Base-by-base conservation (phyloP, 2,888 invertebrate genomes). In the Cheilosia grossa region DNA sequence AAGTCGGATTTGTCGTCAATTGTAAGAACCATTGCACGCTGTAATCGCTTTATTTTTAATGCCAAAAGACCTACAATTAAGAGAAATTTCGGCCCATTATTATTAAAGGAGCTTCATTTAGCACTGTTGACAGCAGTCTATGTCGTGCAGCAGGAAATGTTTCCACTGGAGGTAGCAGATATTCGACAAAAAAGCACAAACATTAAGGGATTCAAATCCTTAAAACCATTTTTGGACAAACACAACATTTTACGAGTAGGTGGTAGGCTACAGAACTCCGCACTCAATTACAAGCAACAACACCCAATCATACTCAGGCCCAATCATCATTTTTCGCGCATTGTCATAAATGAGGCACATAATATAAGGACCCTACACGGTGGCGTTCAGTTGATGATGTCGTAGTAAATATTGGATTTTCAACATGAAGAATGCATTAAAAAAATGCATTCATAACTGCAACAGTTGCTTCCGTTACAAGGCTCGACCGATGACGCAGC, bases 401-500 rank as follows among this genome's bases (percentile, higher is more conserved):
- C 66, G n/a, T 42, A 17, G n/a, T 2, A 49, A 33, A 30, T 63
- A 33, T 27, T 63, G 49, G 49, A 33, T 49, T 30, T 63, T 47
- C 19, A 49, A 15, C 30, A 33, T 49, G 15, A 49, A 49, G 27
- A 40, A 24, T 27, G 15, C 5, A 7, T 44, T 69, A 4, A 54
- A 67, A 15, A 67, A 42, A 42, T 67, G 17, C 21, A 67, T 74
- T 9, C 40, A 47, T 19, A 37, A 44, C n/a, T 64, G 63, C 30
- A 47, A 33, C 30, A 33, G 33, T 24, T 56, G 74, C 27, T 56
- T 61, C 15, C 15, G 64, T 17, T 61, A 74, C 17, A 63, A 37
- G 40, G 19, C 64, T 24, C 33, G 17, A 21, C 37, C 58, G 40
- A 37, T 40, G 19, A 21, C 19, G 64, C 88, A 88, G 37, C 27